Evolutionary conservation across 2,113 vertebrate species (phyloP), one percentile per base, ranked within the genome.

Genomic region (Condylura cristata): DNA sequence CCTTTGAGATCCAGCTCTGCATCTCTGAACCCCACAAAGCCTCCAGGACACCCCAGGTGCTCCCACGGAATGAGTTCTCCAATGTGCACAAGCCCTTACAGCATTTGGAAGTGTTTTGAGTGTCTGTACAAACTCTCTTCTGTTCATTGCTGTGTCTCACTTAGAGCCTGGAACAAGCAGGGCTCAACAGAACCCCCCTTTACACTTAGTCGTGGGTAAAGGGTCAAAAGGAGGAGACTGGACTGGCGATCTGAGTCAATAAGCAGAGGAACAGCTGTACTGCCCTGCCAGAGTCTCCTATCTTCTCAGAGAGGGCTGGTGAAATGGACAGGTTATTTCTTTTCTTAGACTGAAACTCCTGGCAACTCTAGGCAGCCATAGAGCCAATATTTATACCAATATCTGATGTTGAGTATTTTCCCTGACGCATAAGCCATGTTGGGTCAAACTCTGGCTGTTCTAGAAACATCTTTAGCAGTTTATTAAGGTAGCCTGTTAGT

Each of bases 401-500:
- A 28, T 41, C 39, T 39, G 41, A 20, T 79, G 5, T n/a, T 10
- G 26, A 30, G 48, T 58, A 71, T 56, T 39, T 70, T 51, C 44
- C 8, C 4, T n/a, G 12, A 3, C 28, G 0, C 32, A 71, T 48
- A 44, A 85, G 53, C 7, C 18, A 5, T 1, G 4, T 26, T 2
- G 34, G 17, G 41, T 46, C 70, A 53, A 44, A 65, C 48, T 41
- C 30, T 30, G 20, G 56, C 66, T 61, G 72, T 60, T 11, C 53
- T 8, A 14, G 46, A 63, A n/a, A n/a, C n/a, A n/a, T n/a, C n/a
- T n/a, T 46, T 18, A 32, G 66, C 41, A 91, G 14, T 24, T 37
- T 26, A 14, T 0, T 60, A n/a, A 39, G 70, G 20, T 20, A 63
- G 0, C 4, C 53, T 81, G 13, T 0, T 0, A 1, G 13, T 32